Percentiles rank a stretch among this genome's conserved stretches.
These are phyloP conservation scores for Coryphaenoides rupestris DNA, from an alignment of 2,113 vertebrate species.

Conservation along the genomic window DNA sequence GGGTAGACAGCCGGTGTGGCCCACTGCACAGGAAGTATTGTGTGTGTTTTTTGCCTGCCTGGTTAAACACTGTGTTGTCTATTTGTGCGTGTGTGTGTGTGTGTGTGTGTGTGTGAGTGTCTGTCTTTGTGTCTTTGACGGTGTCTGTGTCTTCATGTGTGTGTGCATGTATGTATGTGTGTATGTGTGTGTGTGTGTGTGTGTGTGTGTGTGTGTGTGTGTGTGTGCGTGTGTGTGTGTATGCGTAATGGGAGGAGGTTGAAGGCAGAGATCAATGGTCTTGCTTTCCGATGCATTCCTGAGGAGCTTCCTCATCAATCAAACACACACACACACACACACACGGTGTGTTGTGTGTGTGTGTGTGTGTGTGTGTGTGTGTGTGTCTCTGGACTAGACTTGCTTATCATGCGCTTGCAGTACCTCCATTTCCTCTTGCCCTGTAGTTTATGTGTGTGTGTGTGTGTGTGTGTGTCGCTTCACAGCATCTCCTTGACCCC, in stretches of 20 bases:
- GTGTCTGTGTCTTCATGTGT: no score
- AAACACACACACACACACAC: conserved; percentile 27
- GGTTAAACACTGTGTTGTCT: no score
- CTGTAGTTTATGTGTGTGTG: background rate
- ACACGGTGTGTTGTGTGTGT: background rate
- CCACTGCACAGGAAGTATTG: conserved; percentile 31
- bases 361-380: conserved; percentile 1
- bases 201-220: no score
- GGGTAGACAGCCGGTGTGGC: conserved; percentile 28
- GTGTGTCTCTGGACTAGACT: conserved; percentile 17
- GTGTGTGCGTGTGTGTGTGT: conserved; percentile 1
- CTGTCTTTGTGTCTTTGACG: no score
- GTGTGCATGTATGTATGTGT: no score
- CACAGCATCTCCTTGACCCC: background rate
- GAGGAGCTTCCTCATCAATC: conserved; percentile 69
- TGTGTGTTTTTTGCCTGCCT: no score
- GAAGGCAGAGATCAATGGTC: conserved; percentile 67
- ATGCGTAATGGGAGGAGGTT: background rate
- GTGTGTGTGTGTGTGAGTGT: no score
- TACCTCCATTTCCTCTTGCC: conserved; percentile 38
- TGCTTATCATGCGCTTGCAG: conserved; percentile 56
- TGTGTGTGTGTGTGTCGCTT: conserved; percentile 7
- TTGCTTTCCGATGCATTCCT: conserved; percentile 60
- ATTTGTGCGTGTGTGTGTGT: no score
- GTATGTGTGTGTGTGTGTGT: no score